Percentiles rank a stretch among this genome's conserved stretches.
Evolutionary conservation across 2,888 invertebrate genomes (phyloP).

Genomic region (Xestia sexstrigata): DNA sequence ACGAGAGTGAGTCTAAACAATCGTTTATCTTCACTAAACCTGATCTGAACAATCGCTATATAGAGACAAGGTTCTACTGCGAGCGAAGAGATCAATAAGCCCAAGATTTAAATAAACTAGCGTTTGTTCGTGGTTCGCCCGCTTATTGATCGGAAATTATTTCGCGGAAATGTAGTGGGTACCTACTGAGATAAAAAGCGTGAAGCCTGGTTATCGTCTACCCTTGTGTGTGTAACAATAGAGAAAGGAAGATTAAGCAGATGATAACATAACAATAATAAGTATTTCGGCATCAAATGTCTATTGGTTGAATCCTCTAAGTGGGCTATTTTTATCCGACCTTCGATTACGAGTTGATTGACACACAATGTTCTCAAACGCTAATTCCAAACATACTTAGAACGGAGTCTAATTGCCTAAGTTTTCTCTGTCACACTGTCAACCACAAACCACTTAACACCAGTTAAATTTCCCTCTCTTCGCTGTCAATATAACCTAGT

Average conservation of each 20-base stretch:
- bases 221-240: background rate
- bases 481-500: constrained; percentile 45
- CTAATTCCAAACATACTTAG: background rate
- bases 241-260: background rate
- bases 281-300: background rate
- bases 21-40: constrained; percentile 55
- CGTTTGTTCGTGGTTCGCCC: background rate
- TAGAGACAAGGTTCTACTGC: constrained; percentile 18
- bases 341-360: background rate
- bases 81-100: constrained; percentile 6
- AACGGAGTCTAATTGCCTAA: background rate
- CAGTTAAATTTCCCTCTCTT: constrained; percentile 3
- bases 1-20: constrained; percentile 44
- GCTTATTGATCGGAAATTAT: background rate
- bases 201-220: background rate
- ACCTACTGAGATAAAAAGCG: too few relatives aligned
- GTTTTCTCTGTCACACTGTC: background rate
- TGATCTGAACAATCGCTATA: constrained; percentile 40
- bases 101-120: background rate
- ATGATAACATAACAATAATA: background rate
- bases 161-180: background rate
- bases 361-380: background rate
- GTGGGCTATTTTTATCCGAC: background rate
- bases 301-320: background rate
- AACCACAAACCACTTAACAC: background rate